Base-by-base conservation (phyloP, 2,888 invertebrate species). In the Mycalesis mineus region DNA sequence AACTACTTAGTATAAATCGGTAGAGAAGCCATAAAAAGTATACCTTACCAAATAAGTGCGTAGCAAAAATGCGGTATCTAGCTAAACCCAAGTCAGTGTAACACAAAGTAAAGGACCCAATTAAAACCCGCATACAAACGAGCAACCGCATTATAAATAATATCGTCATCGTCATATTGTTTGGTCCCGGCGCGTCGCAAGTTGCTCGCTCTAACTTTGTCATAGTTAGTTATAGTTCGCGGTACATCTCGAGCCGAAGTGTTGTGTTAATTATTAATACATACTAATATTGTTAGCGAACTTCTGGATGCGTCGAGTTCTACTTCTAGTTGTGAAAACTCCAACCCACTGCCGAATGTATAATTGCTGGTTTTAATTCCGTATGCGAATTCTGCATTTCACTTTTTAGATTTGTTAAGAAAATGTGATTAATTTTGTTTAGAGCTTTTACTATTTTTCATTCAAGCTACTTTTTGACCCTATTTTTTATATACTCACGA, bases 211-310 rank as follows among this genome's bases (percentile, higher is more conserved):
- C 51, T 59, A 60, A 63, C 60, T 63, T 63, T 58, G 60, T 65
- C 63, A 60, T 55, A 63, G 65, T 63, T 61, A 57, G 59, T 61
- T 56, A 57, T 55, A 58, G 64, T 62, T 60, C 55, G 51, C 54
- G 53, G 53, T 55, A 58, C 60, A 58, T 53, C 58, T 55, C 54
- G 49, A 44, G 56, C 44, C 58, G 54, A 60, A 62, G 61, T 61
- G 63, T 65, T 63, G 58, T 61, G 63, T 56, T 65, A 63, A 65
- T 65, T 65, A 61, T 60, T 65, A 60, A 65, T 63, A 58, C 54
- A 61, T 59, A 63, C 61, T 61, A 62, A 65, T 61, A 60, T 49
- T 63, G 59, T 61, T 61, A 57, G 22, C 39, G 33, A 52, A 58
- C 29, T 63, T 57, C 48, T 53, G 40, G 29, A 56, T 39, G 37